Base-by-base conservation (phyloP, 1,140 invertebrate genomes). In the Drosophila subpulchrella region DNA sequence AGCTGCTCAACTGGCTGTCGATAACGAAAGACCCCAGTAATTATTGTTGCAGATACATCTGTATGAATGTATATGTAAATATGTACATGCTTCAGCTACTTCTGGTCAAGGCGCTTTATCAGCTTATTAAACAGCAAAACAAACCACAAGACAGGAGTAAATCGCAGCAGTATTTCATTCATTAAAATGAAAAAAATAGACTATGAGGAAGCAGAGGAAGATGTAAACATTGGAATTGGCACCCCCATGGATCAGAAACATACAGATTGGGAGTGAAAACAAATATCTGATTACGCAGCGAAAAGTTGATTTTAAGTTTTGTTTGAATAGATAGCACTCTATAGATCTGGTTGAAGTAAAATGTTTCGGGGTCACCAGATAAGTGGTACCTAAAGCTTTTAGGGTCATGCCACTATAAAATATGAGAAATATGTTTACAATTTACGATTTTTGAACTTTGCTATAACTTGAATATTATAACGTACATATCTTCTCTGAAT, bases 101-200 rank as follows among this genome's bases (percentile, higher is more conserved):
- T 39, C 34, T 61, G 72, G 73, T 84, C 81, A 84, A 84, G 81
- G 81, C 81, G 71, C 68, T 86, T 86, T 86, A 86, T 86, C 82
- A 86, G 75, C 75, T 72, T 75, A 78, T 42, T 65, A 66, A 50
- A 68, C 51, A 41, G 27, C 20, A 51, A 11, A 38, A 13, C 34
- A 5, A 60, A 61, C 53, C 61, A 24, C 57, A 54, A 34, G 30
- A 41, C 13, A 53, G 44, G 38, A 62, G 59, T 36, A 67, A 78
- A 63, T 39, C 46, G 48, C 39, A 47, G 47, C 60, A 72, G 47
- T 27, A 66, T 20, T 50, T 86, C 82, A 86, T 86, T 86, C 82
- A 86, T 86, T 68, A 86, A 76, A 81, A 67, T 63, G 63, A 55
- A 75, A 65, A 34, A 56, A 76, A 78, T 36, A 62, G 30, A 20